Percentiles rank a stretch among this genome's conserved stretches.
phyloP scores from a whole-genome alignment of 1,140 invertebrate genomes.

The Aphelenchoides fujianensis region DNA sequence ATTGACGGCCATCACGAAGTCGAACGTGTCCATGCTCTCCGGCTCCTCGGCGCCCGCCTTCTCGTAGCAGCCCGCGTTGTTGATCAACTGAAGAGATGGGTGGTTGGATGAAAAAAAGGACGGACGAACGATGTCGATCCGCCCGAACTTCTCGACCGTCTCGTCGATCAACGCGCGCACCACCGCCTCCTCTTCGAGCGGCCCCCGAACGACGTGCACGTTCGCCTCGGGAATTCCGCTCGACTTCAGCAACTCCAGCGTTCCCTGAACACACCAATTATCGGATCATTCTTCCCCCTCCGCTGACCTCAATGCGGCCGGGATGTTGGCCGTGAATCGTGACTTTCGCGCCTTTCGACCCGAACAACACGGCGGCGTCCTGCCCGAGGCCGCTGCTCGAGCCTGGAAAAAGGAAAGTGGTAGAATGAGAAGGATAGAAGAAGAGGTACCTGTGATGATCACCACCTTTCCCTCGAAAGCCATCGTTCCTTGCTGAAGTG shows the following conservation, averaged over 20 bases:
- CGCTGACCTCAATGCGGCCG: neutral
- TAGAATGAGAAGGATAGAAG: neutral
- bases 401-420: neutral
- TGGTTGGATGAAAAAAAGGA: too few species aligned
- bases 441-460: neutral
- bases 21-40: conserved; percentile 67
- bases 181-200: conserved; percentile 29
- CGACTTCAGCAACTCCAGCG: conserved; percentile 1
- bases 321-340: conserved; percentile 15
- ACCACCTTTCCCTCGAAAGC: conserved; percentile 9
- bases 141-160: conserved; percentile 44
- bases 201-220: conserved; percentile 27
- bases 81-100: conserved; percentile 27
- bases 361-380: neutral
- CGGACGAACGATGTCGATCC: conserved; percentile 34
- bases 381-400: neutral
- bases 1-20: conserved; percentile 74
- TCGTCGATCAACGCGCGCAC: conserved; percentile 27
- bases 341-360: conserved; percentile 5
- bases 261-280: neutral
- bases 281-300: neutral
- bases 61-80: conserved; percentile 35
- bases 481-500: neutral
- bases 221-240: neutral
- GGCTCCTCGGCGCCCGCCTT: conserved; percentile 58